Conservation (phyloP, 30 jellyfish, hydroid and myxozoan genomes). For the Aurelia sp. region DNA sequence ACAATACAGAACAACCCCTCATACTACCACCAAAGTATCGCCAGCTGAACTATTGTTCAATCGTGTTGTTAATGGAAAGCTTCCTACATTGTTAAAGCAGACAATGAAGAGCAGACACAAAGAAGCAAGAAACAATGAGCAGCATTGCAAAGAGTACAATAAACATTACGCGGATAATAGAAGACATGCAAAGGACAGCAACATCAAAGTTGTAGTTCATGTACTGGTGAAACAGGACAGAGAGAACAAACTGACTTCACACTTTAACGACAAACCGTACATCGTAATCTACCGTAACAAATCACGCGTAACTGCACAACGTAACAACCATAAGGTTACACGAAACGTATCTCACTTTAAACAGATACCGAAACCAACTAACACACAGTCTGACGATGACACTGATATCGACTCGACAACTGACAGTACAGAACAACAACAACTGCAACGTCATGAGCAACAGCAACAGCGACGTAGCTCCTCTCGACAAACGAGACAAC, state of each 20-base stretch:
- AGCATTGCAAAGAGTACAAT: constrained; percentile 14
- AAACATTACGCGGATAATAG: constrained; percentile 36
- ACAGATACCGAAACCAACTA: neutral
- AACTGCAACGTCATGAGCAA: neutral
- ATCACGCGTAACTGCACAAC: constrained; percentile 52
- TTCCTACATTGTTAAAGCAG: constrained; percentile 1
- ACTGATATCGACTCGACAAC: constrained; percentile 1
- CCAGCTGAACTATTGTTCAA: constrained; percentile 64
- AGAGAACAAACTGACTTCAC: constrained; percentile 25
- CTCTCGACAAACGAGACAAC: constrained; percentile 17
- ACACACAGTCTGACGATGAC: too few relatives aligned
- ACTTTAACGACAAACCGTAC: constrained; percentile 1
- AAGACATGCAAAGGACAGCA: neutral
- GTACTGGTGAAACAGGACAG: constrained; percentile 30
- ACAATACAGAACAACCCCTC: constrained; percentile 42
- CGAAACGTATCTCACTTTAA: constrained; percentile 36
- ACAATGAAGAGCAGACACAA: constrained; percentile 2
- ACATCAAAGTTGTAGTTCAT: constrained; percentile 32
- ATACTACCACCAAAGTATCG: constrained; percentile 25
- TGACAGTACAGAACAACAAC: neutral
- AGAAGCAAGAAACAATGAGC: constrained; percentile 10
- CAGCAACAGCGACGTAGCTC: constrained; percentile 20
- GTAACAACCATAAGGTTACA: constrained; percentile 20
- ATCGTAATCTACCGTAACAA: constrained; percentile 2
- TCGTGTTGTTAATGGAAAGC: constrained; percentile 14